Conservation (phyloP, 2,113 vertebrate species). For the Bubo scandiacus region DNA sequence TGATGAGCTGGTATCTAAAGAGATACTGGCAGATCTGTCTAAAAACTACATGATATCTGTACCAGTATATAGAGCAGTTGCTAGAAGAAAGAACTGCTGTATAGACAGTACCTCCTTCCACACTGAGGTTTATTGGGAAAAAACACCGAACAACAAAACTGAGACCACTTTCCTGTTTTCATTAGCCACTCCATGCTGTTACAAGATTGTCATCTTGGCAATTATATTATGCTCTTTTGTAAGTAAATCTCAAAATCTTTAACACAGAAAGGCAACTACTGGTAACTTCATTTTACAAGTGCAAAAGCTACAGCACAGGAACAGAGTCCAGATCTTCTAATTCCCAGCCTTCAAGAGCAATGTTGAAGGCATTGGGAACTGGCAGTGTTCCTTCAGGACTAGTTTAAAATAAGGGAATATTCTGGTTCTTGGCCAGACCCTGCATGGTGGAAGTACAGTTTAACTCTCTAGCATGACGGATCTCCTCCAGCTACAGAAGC, state of each 20-base stretch:
- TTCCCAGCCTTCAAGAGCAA: not conserved
- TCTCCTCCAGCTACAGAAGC: not conserved
- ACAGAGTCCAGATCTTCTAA: not conserved
- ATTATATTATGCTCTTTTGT: not conserved
- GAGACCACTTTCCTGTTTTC: not conserved
- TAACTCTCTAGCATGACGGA: not conserved
- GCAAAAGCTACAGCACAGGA: not conserved
- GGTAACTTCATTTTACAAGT: conserved; percentile 1
- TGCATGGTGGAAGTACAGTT: not conserved
- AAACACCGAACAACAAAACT: not conserved
- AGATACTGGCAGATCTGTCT: not conserved
- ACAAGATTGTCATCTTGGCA: not conserved
- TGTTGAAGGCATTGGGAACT: not conserved
- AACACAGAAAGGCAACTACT: not conserved
- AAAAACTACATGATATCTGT: not conserved
- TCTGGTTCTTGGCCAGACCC: not conserved
- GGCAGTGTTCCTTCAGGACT: conserved; percentile 13
- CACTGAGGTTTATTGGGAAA: not conserved
- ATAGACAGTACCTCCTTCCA: not conserved
- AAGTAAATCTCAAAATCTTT: not conserved
- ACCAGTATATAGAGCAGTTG: not conserved
- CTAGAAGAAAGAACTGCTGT: not conserved
- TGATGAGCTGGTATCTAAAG: not conserved
- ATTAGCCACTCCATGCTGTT: not conserved
- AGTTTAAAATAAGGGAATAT: conserved; percentile 39